phyloP scores from a whole-genome alignment of 2,113 vertebrate genomes.

The pig (Sus scrofa) region T2T-Sscrofa CM000812.6:111147001-111147500 shows the following conservation, averaged over 20 bases:
- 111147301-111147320: constrained; percentile 38
- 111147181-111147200: neutral
- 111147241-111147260: neutral
- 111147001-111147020: neutral
- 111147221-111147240: neutral
- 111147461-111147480: neutral
- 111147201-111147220: constrained; percentile 4
- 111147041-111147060: neutral
- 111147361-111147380: constrained; percentile 7
- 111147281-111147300: neutral
- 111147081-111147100: neutral
- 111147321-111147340: neutral
- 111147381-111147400: neutral
- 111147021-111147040: neutral
- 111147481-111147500: neutral
- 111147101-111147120: constrained; percentile 1
- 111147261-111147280: neutral
- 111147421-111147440: neutral
- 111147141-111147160: neutral
- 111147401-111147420: neutral
- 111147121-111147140: neutral
- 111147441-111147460: neutral
- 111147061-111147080: neutral
- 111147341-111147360: neutral
- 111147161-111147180: neutral